Conservation (phyloP, 2,797 vertebrate species). For the Capromys pilorides region DNA sequence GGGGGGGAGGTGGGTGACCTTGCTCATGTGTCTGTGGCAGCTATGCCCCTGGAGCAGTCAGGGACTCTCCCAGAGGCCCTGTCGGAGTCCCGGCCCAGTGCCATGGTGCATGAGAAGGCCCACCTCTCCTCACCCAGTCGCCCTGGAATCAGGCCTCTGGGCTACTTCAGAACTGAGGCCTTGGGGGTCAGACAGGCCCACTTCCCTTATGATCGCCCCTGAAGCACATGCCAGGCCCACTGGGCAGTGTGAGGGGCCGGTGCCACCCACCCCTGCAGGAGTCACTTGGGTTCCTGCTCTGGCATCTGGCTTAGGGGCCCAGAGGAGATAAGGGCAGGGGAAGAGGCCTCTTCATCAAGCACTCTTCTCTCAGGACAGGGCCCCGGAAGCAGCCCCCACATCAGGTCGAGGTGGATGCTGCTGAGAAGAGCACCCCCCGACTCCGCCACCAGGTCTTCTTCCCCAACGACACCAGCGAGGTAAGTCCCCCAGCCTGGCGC, state of each 20-base stretch:
- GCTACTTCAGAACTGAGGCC: neutral
- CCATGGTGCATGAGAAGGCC: neutral
- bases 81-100: neutral
- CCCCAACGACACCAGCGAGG: conserved; percentile 93
- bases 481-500: conserved; percentile 74
- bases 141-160: neutral
- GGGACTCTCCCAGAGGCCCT: neutral
- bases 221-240: neutral
- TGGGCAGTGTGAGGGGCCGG: neutral
- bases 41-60: neutral
- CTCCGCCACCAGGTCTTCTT: conserved; percentile 94
- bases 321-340: neutral
- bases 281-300: neutral
- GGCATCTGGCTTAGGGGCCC: neutral
- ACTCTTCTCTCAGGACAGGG: conserved; percentile 88
- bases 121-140: fast-evolving
- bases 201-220: neutral
- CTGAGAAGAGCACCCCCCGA: conserved; percentile 91
- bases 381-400: conserved; percentile 95
- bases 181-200: neutral
- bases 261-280: neutral
- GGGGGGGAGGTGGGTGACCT: neutral
- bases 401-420: conserved; percentile 93
- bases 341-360: fast-evolving
- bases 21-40: neutral